Percentiles rank a stretch among this genome's conserved stretches.
phyloP scores from a whole-genome alignment of 2,113 vertebrate species.

The Anguilla japonica region DNA sequence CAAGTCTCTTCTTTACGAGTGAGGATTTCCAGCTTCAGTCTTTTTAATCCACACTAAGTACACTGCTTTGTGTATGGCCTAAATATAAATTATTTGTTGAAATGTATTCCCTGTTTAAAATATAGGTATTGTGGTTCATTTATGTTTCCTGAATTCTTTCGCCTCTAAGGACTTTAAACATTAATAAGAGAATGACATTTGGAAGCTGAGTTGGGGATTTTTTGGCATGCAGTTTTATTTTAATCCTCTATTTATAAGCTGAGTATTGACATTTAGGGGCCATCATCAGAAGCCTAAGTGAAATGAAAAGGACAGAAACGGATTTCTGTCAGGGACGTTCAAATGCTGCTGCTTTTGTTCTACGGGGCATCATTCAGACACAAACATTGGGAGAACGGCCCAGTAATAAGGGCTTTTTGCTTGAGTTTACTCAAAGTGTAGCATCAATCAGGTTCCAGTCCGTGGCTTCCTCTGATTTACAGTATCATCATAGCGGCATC shows the following conservation, averaged over 20 bases:
- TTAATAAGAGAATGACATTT: constrained; percentile 9
- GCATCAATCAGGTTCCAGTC: background rate
- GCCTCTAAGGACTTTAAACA: constrained; percentile 3
- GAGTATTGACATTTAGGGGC: constrained; percentile 19
- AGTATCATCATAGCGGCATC: background rate
- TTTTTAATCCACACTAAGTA: background rate
- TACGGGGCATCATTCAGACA: background rate
- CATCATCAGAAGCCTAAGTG: background rate
- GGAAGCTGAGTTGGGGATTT: background rate
- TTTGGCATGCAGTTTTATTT: background rate
- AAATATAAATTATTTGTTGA: background rate
- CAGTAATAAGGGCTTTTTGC: background rate
- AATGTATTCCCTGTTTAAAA: background rate
- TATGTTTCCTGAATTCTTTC: background rate
- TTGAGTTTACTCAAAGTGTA: background rate
- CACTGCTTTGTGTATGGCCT: background rate
- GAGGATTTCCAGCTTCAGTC: background rate
- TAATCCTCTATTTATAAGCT: constrained; percentile 11
- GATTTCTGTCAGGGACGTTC: constrained; percentile 2
- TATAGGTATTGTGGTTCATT: background rate
- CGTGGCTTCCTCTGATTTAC: background rate
- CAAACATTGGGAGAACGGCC: background rate
- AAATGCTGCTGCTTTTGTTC: constrained; percentile 6
- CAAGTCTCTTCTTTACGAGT: background rate
- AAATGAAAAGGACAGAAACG: constrained; percentile 21